These are phyloP conservation scores for Oedothorax gibbosus DNA, from an alignment of 1,140 invertebrate species.

Conservation along the genomic window DNA sequence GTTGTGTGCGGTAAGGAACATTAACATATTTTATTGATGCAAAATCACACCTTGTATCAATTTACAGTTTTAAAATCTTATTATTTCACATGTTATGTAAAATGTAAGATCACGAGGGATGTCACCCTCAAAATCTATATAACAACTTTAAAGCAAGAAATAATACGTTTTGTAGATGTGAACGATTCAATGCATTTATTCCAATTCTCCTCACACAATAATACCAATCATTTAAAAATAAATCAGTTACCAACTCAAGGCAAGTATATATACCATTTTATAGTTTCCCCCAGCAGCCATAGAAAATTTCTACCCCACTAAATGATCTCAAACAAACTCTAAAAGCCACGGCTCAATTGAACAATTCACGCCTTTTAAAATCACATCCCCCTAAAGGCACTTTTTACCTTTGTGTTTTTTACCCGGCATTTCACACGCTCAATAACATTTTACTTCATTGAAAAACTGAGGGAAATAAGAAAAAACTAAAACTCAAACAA, in stretches of 20 bases:
- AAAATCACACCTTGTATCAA: too few species aligned
- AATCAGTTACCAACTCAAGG: too few species aligned
- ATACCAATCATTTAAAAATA: not conserved
- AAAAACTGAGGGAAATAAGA: slow-evolving; percentile 16
- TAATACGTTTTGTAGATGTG: slow-evolving; percentile 6
- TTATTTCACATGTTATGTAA: too few species aligned
- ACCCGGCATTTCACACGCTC: slow-evolving; percentile 47
- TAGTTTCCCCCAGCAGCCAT: slow-evolving; percentile 8
- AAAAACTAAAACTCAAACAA: slow-evolving; percentile 27
- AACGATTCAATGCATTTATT: not conserved
- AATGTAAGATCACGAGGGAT: not conserved
- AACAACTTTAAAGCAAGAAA: not conserved
- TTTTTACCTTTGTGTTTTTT: slow-evolving; percentile 21
- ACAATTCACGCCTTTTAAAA: slow-evolving; percentile 58
- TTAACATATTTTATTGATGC: too few species aligned
- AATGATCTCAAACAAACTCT: slow-evolving; percentile 47
- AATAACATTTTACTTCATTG: slow-evolving; percentile 48
- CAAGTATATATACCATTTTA: not conserved
- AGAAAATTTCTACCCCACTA: slow-evolving; percentile 11
- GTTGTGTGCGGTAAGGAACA: too few species aligned
- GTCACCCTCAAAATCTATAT: not conserved
- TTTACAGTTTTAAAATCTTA: too few species aligned
- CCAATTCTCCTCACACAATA: not conserved
- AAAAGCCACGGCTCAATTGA: slow-evolving; percentile 46
- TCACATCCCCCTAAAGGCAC: slow-evolving; percentile 46